Evolutionary conservation across 2,797 vertebrate species (phyloP), one percentile per base, ranked within the genome.

Genomic region (Sciaenops ocellatus): DNA sequence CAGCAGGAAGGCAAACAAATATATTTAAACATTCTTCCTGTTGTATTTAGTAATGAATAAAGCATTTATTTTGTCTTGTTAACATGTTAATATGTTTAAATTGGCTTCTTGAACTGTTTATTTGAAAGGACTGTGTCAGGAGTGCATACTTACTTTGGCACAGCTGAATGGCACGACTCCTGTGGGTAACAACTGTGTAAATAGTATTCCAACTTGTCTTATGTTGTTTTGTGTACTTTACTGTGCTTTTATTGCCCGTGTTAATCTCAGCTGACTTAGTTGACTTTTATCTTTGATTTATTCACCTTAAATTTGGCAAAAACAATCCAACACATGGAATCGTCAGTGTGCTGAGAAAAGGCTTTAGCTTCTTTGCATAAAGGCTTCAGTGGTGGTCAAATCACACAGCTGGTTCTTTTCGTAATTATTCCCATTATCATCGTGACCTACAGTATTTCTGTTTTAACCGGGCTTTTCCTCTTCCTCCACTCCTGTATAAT

Each of bases 81-180:
- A 85, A 69, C 18, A 73, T 76, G 56, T 74, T 71, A 77, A 57
- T 70, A 77, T 24, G 64, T 84, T 90, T 87, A 24, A 73, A 56
- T 82, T 90, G 87, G 86, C 89, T 73, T 78, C 42, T 20, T 62
- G 4, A 2, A 57, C 30, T 56, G 69, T 79, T 83, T 67, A 69
- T 62, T 59, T 86, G 59, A 80, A 77, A 73, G 41, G 77, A n/a
- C 47, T 20, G 42, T 87, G 73, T 82, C 61, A 74, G 50, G 26
- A 78, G 46, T 8, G 8, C 67, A 24, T 73, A 80, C 62, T 91
- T 89, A 62, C 87, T 91, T 90, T 92, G 91, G 87, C 90, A 41
- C 41, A 47, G 75, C 76, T 28, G 18, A 46, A 69, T 68, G 64
- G 47, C 18, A 70, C 0, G 0, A 17, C 51, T 57, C 50, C 41